Evolutionary conservation across 2,797 vertebrate species (phyloP).

Genomic region (Eidolon dupreanum): DNA sequence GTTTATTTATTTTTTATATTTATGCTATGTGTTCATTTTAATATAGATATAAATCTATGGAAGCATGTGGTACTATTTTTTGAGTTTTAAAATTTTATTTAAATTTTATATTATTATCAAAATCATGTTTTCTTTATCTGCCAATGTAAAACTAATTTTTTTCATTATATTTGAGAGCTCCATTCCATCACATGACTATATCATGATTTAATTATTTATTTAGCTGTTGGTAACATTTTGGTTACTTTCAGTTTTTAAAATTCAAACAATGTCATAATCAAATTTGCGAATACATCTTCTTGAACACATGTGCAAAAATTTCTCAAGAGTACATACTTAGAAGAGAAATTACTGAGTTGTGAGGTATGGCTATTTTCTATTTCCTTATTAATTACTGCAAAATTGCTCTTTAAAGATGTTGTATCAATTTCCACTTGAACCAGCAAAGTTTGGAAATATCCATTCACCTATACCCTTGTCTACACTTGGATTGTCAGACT

Average conservation of each 20-base stretch:
- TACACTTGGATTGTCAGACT: background rate
- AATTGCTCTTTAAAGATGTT: background rate
- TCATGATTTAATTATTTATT: background rate
- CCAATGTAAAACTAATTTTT: background rate
- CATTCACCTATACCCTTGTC: background rate
- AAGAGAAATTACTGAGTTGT: background rate
- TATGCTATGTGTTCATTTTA: background rate
- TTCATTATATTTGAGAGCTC: background rate
- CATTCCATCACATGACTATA: background rate
- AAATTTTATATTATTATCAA: background rate
- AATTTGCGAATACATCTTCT: background rate
- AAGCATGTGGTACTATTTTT: background rate
- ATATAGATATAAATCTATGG: background rate
- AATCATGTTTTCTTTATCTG: background rate
- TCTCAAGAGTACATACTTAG: background rate
- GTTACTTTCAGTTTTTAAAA: constrained; percentile 24
- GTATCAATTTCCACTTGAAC: background rate
- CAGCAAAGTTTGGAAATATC: background rate
- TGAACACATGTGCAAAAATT: background rate
- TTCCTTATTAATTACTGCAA: background rate
- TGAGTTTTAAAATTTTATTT: background rate
- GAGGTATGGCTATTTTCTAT: background rate
- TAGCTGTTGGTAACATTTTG: background rate
- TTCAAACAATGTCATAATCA: background rate
- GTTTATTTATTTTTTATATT: background rate